A percentile compares a stretch with the other conserved stretches of the same genome.
phyloP scores from a whole-genome alignment of 2,113 vertebrate species.

The Ibidorhyncha struthersii region DNA sequence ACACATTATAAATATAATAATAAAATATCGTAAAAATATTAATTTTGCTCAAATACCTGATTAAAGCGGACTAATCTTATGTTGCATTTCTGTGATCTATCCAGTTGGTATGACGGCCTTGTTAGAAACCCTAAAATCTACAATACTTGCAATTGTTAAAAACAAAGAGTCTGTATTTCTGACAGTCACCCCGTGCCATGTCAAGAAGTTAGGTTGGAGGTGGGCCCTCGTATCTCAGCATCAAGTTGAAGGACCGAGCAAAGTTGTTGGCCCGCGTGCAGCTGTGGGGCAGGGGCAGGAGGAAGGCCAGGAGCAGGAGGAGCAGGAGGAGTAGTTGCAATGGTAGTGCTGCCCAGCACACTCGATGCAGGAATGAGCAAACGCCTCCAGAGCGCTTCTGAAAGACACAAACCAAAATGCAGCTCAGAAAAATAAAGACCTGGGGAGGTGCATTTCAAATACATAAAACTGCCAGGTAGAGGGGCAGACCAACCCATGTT shows the following conservation, averaged over 20 bases:
- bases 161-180: neutral
- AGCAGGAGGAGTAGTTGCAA: conserved; percentile 85
- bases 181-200: neutral
- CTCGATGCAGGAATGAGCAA: conserved; percentile 73
- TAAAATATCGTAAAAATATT: conserved; percentile 54
- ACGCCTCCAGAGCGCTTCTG: conserved; percentile 61
- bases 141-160: neutral
- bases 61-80: neutral
- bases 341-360: conserved; percentile 83
- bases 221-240: conserved; percentile 86
- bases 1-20: conserved; percentile 58
- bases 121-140: neutral
- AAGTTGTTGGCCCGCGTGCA: conserved; percentile 92
- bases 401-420: conserved; percentile 14
- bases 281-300: conserved; percentile 85
- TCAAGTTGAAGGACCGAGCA: conserved; percentile 89
- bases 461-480: neutral
- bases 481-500: neutral
- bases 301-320: conserved; percentile 85
- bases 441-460: neutral
- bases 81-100: neutral
- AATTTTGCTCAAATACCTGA: conserved; percentile 15
- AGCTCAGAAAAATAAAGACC: neutral
- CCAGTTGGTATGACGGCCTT: neutral
- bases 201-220: conserved; percentile 83